Percentiles rank a stretch among this genome's conserved stretches.
These are phyloP conservation scores for Sclerodermus sp. DNA, from an alignment of 2,888 invertebrate species.

Conservation along the genomic window DNA sequence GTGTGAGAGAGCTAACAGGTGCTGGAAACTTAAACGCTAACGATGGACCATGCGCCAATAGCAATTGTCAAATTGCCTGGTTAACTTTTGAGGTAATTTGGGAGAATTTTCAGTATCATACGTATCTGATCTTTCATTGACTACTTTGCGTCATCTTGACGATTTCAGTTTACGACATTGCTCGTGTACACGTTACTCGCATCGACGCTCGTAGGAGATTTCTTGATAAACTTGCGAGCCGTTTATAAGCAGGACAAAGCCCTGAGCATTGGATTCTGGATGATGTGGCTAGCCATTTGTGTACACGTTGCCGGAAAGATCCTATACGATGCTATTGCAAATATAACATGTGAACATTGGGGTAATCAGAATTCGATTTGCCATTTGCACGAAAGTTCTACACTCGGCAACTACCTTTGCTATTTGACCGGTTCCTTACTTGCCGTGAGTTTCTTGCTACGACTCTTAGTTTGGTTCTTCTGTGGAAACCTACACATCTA, in stretches of 20 bases:
- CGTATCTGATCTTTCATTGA: too few relatives aligned
- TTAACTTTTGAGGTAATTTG: conserved; percentile 55
- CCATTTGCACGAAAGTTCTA: conserved; percentile 57
- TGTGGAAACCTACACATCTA: conserved; percentile 56
- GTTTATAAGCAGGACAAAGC: conserved; percentile 67
- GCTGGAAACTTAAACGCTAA: conserved; percentile 50
- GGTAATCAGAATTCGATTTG: conserved; percentile 55
- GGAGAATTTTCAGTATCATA: too few relatives aligned
- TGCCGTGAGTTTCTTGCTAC: conserved; percentile 55
- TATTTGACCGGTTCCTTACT: conserved; percentile 59
- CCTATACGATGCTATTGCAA: conserved; percentile 64
- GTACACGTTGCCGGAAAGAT: conserved; percentile 68
- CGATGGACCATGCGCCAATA: conserved; percentile 62
- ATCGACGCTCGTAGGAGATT: conserved; percentile 58
- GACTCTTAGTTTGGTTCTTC: conserved; percentile 58
- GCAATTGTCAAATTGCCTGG: conserved; percentile 60
- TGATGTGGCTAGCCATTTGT: conserved; percentile 62
- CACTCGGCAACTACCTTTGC: conserved; percentile 59
- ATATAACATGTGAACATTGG: conserved; percentile 59
- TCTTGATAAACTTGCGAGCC: conserved; percentile 62
- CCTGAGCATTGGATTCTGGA: conserved; percentile 63
- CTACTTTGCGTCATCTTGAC: too few relatives aligned
- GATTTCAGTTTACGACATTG: conserved; percentile 54
- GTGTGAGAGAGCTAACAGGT: conserved; percentile 48
- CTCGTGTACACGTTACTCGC: conserved; percentile 55